These are phyloP conservation scores for Spongilla lacustris DNA, from an alignment of 37 sponge, comb jelly and placozoan genomes.

Conservation along the genomic window DNA sequence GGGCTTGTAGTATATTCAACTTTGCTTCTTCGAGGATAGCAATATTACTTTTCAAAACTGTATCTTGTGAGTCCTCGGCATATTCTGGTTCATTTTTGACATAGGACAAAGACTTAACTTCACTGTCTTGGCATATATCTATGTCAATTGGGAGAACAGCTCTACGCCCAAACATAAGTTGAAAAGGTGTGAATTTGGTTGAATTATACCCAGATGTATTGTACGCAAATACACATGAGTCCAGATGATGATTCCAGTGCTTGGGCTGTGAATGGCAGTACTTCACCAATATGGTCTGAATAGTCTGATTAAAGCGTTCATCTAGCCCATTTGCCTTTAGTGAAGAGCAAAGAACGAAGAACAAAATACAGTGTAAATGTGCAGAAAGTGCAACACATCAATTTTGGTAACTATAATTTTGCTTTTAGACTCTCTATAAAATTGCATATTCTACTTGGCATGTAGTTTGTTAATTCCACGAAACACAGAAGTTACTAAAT, in stretches of 20 bases:
- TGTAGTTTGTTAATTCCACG: too few relatives aligned
- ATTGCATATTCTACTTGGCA: too few relatives aligned
- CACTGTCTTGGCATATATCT: constrained; percentile 31
- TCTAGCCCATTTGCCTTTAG: too few relatives aligned
- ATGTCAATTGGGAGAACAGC: constrained; percentile 67
- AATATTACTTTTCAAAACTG: background rate
- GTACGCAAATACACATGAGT: too few relatives aligned
- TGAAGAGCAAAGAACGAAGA: too few relatives aligned
- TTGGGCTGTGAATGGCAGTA: constrained; percentile 33
- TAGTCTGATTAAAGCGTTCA: constrained; percentile 70
- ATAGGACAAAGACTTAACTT: too few relatives aligned
- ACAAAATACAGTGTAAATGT: too few relatives aligned
- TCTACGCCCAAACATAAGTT: constrained; percentile 65
- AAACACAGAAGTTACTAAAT: too few relatives aligned
- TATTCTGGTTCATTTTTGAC: constrained; percentile 11
- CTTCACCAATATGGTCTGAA: constrained; percentile 70
- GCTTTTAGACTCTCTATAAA: too few relatives aligned
- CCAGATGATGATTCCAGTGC: constrained; percentile 44
- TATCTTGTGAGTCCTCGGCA: background rate
- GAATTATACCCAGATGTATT: constrained; percentile 73
- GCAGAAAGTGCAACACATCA: too few relatives aligned
- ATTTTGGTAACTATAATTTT: too few relatives aligned
- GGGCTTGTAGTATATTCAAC: constrained; percentile 1
- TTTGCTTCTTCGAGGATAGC: background rate
- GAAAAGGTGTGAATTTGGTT: constrained; percentile 67